Conservation (phyloP, 2,113 vertebrate genomes). For the Kryptolebias marmoratus region DNA sequence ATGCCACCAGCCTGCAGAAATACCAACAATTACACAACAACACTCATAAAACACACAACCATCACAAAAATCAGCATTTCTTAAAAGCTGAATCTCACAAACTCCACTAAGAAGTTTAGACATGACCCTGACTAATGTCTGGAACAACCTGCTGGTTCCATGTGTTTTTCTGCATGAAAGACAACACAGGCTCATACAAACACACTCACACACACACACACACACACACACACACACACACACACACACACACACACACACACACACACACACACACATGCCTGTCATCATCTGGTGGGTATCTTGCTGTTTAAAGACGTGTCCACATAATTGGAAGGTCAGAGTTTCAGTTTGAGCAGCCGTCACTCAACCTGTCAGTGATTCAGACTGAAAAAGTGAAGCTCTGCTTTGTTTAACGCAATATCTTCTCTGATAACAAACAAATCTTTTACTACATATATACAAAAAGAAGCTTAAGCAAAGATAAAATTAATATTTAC, state of each 20-base stretch:
- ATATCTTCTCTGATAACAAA: not conserved
- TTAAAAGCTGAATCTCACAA: constrained; percentile 9
- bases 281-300: constrained; percentile 51
- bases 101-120: not conserved
- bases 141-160: constrained; percentile 32
- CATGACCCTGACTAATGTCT: constrained; percentile 48
- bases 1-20: constrained; percentile 40
- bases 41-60: constrained; percentile 17
- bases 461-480: not conserved
- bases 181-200: constrained; percentile 1
- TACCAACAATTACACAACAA: constrained; percentile 48
- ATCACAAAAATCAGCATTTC: constrained; percentile 3
- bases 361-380: not conserved
- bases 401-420: not conserved
- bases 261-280: not conserved
- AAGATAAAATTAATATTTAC: not conserved
- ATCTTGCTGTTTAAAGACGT: constrained; percentile 54
- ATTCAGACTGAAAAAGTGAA: not conserved
- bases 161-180: constrained; percentile 13
- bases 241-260: not conserved
- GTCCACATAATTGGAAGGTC: constrained; percentile 49
- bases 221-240: not conserved
- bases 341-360: constrained; percentile 19
- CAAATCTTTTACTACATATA: not conserved
- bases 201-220: no score